phyloP scores from a whole-genome alignment of 37 sponge, comb jelly and placozoan genomes.

The Corticium candelabrum region DNA sequence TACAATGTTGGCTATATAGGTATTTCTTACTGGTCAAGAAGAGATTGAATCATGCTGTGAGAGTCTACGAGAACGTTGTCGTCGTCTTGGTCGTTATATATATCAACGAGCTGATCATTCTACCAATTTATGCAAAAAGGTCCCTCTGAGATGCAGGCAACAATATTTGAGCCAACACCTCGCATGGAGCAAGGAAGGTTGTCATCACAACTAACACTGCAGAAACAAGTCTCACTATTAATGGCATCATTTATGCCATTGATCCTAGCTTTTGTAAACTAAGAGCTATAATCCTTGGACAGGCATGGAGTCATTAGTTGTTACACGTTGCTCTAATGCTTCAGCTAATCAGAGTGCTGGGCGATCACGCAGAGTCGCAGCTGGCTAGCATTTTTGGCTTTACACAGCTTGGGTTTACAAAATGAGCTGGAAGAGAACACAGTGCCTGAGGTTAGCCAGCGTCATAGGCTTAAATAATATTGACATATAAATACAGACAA shows the following conservation, averaged over 20 bases:
- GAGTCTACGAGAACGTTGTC: constrained; percentile 60
- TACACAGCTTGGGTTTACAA: constrained; percentile 92
- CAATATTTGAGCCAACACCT: constrained; percentile 99
- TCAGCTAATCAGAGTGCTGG: constrained; percentile 97
- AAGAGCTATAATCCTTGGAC: constrained; percentile 85
- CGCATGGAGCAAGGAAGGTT: constrained; percentile 95
- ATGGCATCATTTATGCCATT: constrained; percentile 97
- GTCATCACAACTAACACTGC: constrained; percentile 98
- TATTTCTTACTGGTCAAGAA: constrained; percentile 97
- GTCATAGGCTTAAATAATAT: too few relatives aligned
- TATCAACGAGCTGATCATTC: constrained; percentile 84
- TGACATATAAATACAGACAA: too few relatives aligned
- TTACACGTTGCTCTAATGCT: constrained; percentile 62
- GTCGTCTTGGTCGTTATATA: constrained; percentile 70
- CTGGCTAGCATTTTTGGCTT: constrained; percentile 93
- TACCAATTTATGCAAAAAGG: constrained; percentile 94
- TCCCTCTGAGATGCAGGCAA: constrained; percentile 98
- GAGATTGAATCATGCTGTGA: constrained; percentile 96
- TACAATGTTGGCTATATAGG: too few relatives aligned
- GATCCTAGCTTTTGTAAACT: constrained; percentile 97
- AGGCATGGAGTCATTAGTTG: constrained; percentile 76
- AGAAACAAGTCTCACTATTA: constrained; percentile 95
- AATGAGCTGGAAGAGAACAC: constrained; percentile 93
- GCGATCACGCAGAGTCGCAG: constrained; percentile 90
- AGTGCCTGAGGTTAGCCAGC: constrained; percentile 83